Base-by-base conservation (phyloP, 2,888 invertebrate species). In the Muscina levida region DNA sequence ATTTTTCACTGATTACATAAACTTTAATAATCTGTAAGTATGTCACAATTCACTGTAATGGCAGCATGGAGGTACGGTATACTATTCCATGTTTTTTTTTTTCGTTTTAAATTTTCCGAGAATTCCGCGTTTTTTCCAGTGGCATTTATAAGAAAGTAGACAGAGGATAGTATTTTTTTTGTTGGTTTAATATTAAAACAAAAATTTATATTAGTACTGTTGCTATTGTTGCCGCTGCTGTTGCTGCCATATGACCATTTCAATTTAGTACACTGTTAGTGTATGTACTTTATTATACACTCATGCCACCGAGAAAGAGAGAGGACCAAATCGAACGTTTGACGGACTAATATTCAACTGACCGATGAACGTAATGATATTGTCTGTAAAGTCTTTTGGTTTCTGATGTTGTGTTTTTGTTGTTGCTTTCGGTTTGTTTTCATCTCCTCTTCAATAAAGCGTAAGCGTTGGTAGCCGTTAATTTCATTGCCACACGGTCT, bases 401-500 rank as follows among this genome's bases (percentile, higher is more conserved):
- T 68, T 51, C 5, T 53, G 44, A 46, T 13, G 26, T 24, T 15
- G 37, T 62, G 10, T 22, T 51, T 53, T 78, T 71, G 39, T 70
- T 70, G 13, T 73, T 59, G 68, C 17, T 4, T 48, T 42, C 6
- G 31, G n/a, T n/a, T 62, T n/a, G 39, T 19, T 51, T 39, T 51
- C 39, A 44, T 77, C 72, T 31, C 68, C 44, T 57, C 51, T 53
- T 11, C 31, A 31, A 31, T 31, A 31, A 8, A 31, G 8, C 31
- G 73, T 51, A 73, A 70, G 70, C 72, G 73, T 51, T 77, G 77
- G 71, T 51, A 77, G 77, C 66, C 68, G 74, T 62, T 56, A 81
- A 75, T 75, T 81, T 81, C 77, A 77, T 81, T 81, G 77, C 77
- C 81, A 75, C 57, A 56, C 67, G 48, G 68, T 26, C 57, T 81